phyloP scores from a whole-genome alignment of 2,797 vertebrate genomes.

The Tapirus indicus region DNA sequence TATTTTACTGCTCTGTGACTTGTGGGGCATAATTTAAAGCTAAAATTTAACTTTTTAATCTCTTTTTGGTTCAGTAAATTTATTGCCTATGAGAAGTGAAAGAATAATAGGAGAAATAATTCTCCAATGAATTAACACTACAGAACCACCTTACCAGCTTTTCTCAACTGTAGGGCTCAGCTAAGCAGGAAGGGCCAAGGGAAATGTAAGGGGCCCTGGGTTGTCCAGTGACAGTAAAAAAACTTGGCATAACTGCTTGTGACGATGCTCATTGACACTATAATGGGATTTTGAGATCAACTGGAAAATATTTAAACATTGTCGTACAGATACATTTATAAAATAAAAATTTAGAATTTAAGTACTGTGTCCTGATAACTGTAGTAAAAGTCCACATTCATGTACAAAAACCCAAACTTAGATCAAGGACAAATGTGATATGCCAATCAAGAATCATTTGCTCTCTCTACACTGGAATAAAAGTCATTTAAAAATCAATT shows the following conservation, averaged over 20 bases:
- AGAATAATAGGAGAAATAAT: conserved; percentile 65
- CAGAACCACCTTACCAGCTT: background rate
- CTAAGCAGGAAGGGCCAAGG: conserved; percentile 4
- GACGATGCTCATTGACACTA: background rate
- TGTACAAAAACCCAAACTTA: background rate
- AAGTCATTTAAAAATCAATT: background rate
- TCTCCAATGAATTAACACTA: conserved; percentile 61
- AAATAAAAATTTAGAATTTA: background rate
- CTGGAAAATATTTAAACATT: conserved; percentile 52
- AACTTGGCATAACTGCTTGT: background rate
- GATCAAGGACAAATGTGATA: background rate
- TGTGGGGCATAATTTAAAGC: conserved; percentile 66
- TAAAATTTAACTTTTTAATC: conserved; percentile 73
- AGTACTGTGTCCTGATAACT: background rate
- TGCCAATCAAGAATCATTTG: background rate
- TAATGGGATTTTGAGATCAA: background rate
- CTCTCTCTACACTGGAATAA: background rate
- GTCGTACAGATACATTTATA: background rate
- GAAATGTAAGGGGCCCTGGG: background rate
- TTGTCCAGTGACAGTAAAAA: background rate
- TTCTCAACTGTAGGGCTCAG: conserved; percentile 34
- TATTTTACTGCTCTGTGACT: conserved; percentile 64
- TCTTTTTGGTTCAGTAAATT: conserved; percentile 75
- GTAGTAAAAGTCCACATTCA: background rate
- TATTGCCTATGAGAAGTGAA: conserved; percentile 67